Conservation (phyloP, 2,797 vertebrate genomes). For the Capromys pilorides region DNA sequence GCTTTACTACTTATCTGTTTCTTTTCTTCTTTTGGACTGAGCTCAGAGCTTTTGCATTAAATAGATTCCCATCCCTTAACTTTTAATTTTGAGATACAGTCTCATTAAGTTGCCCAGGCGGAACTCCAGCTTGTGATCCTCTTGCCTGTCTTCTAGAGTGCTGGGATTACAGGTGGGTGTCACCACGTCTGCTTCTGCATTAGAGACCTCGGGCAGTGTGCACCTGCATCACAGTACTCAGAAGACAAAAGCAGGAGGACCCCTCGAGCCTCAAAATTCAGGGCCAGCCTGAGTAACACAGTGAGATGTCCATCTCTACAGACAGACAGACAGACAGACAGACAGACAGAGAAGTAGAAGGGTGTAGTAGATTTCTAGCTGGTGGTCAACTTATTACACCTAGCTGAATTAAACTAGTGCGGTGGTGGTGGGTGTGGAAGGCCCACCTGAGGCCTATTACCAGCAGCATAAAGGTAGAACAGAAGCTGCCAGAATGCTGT, state of each 20-base stretch:
- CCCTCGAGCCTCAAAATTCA: not conserved
- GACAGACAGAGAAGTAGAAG: too few relatives aligned
- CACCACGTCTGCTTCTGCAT: not conserved
- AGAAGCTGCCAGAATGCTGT: too few relatives aligned
- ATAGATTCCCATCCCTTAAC: not conserved
- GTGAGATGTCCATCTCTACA: not conserved
- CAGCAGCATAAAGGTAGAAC: too few relatives aligned
- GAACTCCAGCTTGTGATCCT: not conserved
- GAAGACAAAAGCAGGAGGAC: not conserved
- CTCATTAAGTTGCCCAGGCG: not conserved
- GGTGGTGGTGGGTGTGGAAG: too few relatives aligned
- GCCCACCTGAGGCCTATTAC: too few relatives aligned
- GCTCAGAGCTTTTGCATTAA: not conserved
- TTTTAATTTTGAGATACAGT: not conserved
- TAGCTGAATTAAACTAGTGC: too few relatives aligned
- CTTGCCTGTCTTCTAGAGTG: not conserved
- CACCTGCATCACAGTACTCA: not conserved
- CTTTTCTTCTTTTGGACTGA: not conserved
- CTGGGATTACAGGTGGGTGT: not conserved
- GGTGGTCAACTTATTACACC: too few relatives aligned
- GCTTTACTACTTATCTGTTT: not conserved
- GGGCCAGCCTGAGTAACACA: not conserved
- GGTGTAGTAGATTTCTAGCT: too few relatives aligned
- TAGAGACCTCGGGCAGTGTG: not conserved
- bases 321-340: not conserved